Evolutionary conservation across 2,888 invertebrate species (phyloP).

Genomic region (Antitype chi): DNA sequence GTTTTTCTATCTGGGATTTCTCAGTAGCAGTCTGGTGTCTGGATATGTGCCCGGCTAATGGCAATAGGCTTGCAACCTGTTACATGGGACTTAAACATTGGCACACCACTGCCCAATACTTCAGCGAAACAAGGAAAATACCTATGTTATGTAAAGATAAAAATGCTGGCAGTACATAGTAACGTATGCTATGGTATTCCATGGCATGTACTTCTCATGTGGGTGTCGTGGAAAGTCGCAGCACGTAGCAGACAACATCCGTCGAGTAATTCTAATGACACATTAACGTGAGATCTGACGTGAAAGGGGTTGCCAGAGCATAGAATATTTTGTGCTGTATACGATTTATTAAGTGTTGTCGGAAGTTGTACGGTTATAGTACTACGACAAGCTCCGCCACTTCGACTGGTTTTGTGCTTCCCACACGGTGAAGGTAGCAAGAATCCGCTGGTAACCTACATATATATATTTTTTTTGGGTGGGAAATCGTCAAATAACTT

Average conservation of each 20-base stretch:
- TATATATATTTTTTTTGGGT: too few species aligned
- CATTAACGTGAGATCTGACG: slow-evolving; percentile 50
- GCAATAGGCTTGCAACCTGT: too few species aligned
- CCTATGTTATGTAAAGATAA: not conserved
- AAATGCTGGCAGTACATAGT: not conserved
- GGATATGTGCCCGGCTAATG: too few species aligned
- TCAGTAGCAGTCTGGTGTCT: too few species aligned
- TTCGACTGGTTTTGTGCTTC: too few species aligned
- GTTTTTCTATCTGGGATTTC: too few species aligned
- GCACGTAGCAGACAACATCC: slow-evolving; percentile 61
- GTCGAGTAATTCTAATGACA: slow-evolving; percentile 61
- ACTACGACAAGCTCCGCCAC: not conserved
- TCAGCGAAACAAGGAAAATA: too few species aligned
- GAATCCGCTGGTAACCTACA: too few species aligned
- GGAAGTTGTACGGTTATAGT: not conserved
- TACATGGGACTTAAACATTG: too few species aligned
- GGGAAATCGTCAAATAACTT: too few species aligned
- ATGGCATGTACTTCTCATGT: slow-evolving; percentile 26
- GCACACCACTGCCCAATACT: too few species aligned
- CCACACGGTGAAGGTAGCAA: too few species aligned
- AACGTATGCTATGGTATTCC: slow-evolving; percentile 21
- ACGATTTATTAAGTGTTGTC: not conserved
- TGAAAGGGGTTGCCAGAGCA: slow-evolving; percentile 38
- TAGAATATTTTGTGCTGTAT: not conserved
- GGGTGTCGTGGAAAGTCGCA: slow-evolving; percentile 38